Evolutionary conservation across 2,113 vertebrate species (phyloP), one percentile per base, ranked within the genome.

Genomic region (Pogonocichla stellata): DNA sequence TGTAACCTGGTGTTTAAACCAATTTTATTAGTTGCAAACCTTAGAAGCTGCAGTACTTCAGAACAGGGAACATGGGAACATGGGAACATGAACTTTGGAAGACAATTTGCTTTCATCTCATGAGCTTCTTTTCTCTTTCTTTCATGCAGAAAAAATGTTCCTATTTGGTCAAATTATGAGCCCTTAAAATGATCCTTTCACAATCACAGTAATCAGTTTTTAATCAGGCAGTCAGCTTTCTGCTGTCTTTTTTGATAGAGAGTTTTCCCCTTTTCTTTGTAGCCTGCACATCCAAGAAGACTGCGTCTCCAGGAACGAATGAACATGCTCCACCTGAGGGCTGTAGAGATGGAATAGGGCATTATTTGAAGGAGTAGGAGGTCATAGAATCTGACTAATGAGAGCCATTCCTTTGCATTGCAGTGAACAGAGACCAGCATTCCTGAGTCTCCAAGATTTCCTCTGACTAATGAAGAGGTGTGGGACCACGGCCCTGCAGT

Each of bases 401-500:
- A 73, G 38, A 60, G 5, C 4, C 5, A 34, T 26, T 51, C 6
- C 24, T 43, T 48, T 47, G 16, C 28, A 61, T 22, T 54, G 17
- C 11, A 73, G 13, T 18, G 19, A 72, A 29, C 8, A 10, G 42
- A 87, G 19, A 69, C 22, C 14, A 57, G 15, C 7, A 16, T 65
- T 89, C 24, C 23, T 13, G 31, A 65, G 25, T 6, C 23, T 78
- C 22, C 28, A 48, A 25, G 42, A 53, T 34, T 53, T 57, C 34
- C 19, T 85, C 51, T 82, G 38, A 18, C 19, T 65, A 38, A 51
- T 2, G 45, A 65, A 57, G 14, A 80, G 31, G 12, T 38, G 29
- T 53, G 36, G 18, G 47, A 91, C 12, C 13, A 29, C 1, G 2
- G 38, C 0, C 0, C 4, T 34, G n/a, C 26, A 31, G 20, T 29